phyloP scores from a whole-genome alignment of 2,888 invertebrate species.

The Monoplex corrugatus region DNA sequence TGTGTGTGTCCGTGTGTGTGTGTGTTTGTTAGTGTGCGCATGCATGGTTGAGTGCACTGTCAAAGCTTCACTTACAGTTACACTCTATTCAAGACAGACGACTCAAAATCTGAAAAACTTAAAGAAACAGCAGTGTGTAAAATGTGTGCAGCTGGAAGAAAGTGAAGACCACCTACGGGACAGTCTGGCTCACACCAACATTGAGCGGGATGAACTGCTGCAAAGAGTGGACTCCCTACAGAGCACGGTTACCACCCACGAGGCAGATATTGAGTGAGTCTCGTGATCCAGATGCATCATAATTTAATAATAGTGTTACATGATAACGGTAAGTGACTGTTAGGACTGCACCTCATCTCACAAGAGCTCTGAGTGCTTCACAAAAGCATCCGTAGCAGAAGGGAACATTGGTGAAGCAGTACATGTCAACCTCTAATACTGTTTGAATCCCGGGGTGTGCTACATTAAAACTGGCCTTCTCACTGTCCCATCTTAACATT shows the following conservation, averaged over 20 bases:
- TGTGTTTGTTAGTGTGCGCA: background rate
- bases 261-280: conserved; percentile 73
- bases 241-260: conserved; percentile 66
- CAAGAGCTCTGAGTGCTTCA: too few relatives aligned
- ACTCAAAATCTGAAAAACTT: background rate
- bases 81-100: background rate
- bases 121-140: background rate
- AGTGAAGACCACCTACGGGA: conserved; percentile 73
- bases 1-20: background rate
- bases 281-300: too few relatives aligned
- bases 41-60: background rate
- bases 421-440: too few relatives aligned
- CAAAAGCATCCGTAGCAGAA: too few relatives aligned
- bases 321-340: too few relatives aligned
- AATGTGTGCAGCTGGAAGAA: conserved; percentile 65
- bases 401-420: too few relatives aligned
- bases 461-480: too few relatives aligned
- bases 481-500: too few relatives aligned
- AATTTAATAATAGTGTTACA: too few relatives aligned
- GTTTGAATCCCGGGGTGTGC: too few relatives aligned
- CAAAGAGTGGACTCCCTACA: conserved; percentile 69
- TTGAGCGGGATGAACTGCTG: conserved; percentile 74
- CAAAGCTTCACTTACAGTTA: too few relatives aligned
- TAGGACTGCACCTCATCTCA: too few relatives aligned
- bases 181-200: conserved; percentile 66